Evolutionary conservation across 2,113 vertebrate species (phyloP).

Genomic region (Pomatorhinus ruficollis): DNA sequence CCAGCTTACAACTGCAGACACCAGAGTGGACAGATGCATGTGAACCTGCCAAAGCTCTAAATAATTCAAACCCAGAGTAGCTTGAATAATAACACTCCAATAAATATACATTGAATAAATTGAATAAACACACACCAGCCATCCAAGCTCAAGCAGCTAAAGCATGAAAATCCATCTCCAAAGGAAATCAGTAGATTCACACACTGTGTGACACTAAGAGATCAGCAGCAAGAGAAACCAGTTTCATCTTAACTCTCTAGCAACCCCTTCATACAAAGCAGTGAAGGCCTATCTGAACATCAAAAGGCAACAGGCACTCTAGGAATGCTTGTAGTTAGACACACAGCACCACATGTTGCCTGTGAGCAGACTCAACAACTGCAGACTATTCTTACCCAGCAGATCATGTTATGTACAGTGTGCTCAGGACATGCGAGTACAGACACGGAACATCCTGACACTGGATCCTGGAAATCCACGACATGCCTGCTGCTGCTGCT

Average conservation of each 20-base stretch:
- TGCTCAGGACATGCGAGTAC: neutral
- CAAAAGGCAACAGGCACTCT: neutral
- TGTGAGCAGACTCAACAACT: slow-evolving; percentile 7
- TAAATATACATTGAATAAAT: neutral
- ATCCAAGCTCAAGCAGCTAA: neutral
- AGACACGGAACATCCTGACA: neutral
- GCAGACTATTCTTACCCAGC: slow-evolving; percentile 51
- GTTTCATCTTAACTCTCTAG: neutral
- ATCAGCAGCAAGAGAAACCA: neutral
- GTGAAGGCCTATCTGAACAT: neutral
- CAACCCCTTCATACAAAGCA: neutral
- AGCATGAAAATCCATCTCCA: neutral
- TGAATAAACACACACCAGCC: neutral
- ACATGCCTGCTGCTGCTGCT: neutral
- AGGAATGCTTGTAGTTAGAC: neutral
- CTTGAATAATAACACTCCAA: neutral
- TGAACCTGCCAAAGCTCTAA: neutral
- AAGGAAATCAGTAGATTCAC: neutral
- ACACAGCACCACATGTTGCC: slow-evolving; percentile 26
- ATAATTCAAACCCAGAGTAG: neutral
- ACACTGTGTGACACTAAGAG: neutral
- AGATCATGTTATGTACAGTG: slow-evolving; percentile 19
- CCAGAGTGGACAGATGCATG: rapidly evolving
- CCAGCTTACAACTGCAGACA: neutral
- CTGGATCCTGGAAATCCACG: neutral